A percentile compares a stretch with the other conserved stretches of the same genome.
phyloP scores from a whole-genome alignment of 2,113 vertebrate genomes.

The Aramus guarauna region DNA sequence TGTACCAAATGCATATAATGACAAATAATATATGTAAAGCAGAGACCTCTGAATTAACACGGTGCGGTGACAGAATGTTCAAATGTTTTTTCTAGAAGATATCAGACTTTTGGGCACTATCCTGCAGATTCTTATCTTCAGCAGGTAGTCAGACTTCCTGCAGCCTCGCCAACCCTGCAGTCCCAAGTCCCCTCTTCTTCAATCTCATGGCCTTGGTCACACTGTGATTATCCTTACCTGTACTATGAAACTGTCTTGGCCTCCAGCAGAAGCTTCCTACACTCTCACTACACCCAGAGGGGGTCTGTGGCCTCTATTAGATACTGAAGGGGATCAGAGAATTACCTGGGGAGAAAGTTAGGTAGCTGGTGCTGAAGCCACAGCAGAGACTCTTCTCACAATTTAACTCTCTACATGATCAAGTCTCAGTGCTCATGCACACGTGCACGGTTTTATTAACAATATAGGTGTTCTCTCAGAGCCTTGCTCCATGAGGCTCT shows the following conservation, averaged over 20 bases:
- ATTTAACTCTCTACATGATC: background rate
- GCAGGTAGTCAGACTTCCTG: background rate
- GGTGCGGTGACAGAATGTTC: background rate
- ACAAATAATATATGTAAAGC: background rate
- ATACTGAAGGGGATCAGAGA: background rate
- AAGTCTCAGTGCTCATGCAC: background rate
- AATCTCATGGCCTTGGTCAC: rapidly evolving
- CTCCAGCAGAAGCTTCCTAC: background rate
- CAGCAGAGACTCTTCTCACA: background rate
- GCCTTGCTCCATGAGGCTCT: background rate
- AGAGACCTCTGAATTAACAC: background rate
- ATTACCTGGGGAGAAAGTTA: background rate
- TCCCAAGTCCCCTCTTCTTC: background rate
- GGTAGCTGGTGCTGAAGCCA: background rate
- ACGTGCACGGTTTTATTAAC: background rate
- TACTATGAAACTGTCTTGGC: background rate
- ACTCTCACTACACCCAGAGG: background rate
- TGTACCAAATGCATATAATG: background rate
- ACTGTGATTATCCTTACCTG: background rate
- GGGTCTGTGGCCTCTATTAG: background rate
- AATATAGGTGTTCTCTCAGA: background rate
- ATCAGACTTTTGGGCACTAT: background rate
- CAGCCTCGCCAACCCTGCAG: background rate
- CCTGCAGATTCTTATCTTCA: background rate
- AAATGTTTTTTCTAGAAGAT: background rate